Base-by-base conservation (phyloP, 35 echinoderm and acorn worm species). In the Diadema setosum region DNA sequence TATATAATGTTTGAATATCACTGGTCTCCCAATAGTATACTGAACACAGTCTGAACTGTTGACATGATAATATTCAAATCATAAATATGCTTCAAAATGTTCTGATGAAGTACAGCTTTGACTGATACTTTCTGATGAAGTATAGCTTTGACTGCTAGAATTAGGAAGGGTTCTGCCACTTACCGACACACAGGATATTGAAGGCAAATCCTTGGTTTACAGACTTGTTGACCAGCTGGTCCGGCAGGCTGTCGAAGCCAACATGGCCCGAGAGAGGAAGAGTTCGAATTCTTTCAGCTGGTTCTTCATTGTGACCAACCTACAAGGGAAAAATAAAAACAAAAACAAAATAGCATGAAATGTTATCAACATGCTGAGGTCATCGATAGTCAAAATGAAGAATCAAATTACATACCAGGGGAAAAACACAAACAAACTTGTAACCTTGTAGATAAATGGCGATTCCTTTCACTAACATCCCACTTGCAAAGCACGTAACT, bases 151-250 rank as follows among this genome's bases (percentile, higher is more conserved):
- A n/a, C n/a, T n/a, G n/a, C n/a, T n/a, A n/a, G n/a, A n/a, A n/a
- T n/a, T n/a, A n/a, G n/a, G n/a, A n/a, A n/a, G n/a, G n/a, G n/a
- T n/a, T n/a, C n/a, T n/a, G n/a, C n/a, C 9, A 90, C 96, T 94
- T 70, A 99, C 96, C 96, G 32, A 99, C 90, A 90, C 96, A 99
- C 41, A 99, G 75, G 65, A 99, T 99, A 70, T 99, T 99, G 83
- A 99, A 99, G 24, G 88, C 74, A 67, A 99, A 99, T 42, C 96
- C 96, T 74, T 94, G 90, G 24, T 85, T 85, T n/a, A 99, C 96
- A 41, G 92, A 94, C 80, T 99, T 99, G 52, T 99, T 99, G 25
- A 99, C 96, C 39, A 99, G 64, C 49, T 99, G 96, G 58, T 99
- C 96, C 42, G 96, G 96, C 46, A 99, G 93, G 55, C 96, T 99